These are phyloP conservation scores for Neogale vison DNA, from an alignment of 2,113 vertebrate genomes.

Conservation along the genomic window DNA sequence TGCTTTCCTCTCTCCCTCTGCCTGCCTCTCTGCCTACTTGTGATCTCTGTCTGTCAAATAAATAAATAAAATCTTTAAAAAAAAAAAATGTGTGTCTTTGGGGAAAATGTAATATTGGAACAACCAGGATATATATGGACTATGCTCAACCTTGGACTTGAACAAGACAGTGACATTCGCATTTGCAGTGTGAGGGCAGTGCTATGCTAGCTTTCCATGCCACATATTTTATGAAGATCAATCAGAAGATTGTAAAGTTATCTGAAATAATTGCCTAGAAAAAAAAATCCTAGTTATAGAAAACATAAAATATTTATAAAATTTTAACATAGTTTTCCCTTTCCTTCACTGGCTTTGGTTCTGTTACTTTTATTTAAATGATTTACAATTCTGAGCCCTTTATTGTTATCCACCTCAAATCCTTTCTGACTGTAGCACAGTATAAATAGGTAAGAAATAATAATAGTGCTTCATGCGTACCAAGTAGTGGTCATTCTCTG, in stretches of 20 bases:
- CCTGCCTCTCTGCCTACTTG: too few relatives aligned
- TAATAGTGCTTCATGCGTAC: neutral
- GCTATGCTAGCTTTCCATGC: neutral
- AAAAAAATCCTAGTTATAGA: neutral
- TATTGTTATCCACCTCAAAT: constrained; percentile 49
- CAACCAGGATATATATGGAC: neutral
- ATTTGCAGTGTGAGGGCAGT: neutral
- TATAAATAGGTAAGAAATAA: constrained; percentile 49
- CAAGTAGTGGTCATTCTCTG: constrained; percentile 25
- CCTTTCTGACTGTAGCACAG: neutral
- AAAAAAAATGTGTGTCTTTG: neutral
- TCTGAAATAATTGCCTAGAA: neutral
- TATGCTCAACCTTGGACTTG: neutral
- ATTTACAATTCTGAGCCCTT: constrained; percentile 54
- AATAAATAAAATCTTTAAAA: too few relatives aligned
- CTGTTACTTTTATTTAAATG: constrained; percentile 41
- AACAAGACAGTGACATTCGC: neutral
- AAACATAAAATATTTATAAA: constrained; percentile 55
- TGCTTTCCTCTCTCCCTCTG: too few relatives aligned
- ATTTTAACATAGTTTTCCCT: neutral
- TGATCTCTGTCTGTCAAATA: too few relatives aligned
- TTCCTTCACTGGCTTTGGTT: constrained; percentile 2
- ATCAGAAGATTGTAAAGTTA: neutral
- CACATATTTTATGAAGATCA: constrained; percentile 19
- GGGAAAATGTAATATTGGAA: neutral